phyloP scores from a whole-genome alignment of 1,140 invertebrate genomes.

The Triops cancriformis region DNA sequence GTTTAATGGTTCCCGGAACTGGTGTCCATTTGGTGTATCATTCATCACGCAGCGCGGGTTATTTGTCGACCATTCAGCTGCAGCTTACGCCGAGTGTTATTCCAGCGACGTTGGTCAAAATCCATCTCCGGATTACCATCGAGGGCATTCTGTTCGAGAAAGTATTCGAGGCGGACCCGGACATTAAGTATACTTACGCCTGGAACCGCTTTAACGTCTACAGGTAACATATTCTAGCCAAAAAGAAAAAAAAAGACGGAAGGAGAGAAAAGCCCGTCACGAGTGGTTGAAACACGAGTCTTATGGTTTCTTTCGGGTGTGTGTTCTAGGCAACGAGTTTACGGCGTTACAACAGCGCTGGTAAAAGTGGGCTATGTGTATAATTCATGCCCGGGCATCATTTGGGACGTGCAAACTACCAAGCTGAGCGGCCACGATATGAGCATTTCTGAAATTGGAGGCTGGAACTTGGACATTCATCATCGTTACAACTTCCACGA shows the following conservation, averaged over 20 bases:
- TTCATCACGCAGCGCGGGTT: slow-evolving; percentile 81
- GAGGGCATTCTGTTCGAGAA: slow-evolving; percentile 85
- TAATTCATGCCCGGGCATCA: slow-evolving; percentile 60
- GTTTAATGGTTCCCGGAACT: slow-evolving; percentile 82
- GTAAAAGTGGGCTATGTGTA: slow-evolving; percentile 89
- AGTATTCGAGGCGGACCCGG: slow-evolving; percentile 89
- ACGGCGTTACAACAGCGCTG: slow-evolving; percentile 75
- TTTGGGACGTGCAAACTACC: slow-evolving; percentile 90
- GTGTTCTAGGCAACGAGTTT: slow-evolving; percentile 45
- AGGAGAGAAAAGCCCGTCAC: slow-evolving; percentile 26
- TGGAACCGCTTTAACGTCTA: slow-evolving; percentile 97
- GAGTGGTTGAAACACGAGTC: background rate
- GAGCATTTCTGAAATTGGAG: slow-evolving; percentile 91
- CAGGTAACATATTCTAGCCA: slow-evolving; percentile 42
- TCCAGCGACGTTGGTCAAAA: slow-evolving; percentile 67
- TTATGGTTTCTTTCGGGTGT: background rate
- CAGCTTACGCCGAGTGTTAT: slow-evolving; percentile 81
- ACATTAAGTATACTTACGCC: slow-evolving; percentile 86
- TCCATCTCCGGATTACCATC: slow-evolving; percentile 79
- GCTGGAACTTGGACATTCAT: slow-evolving; percentile 95
- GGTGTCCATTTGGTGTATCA: slow-evolving; percentile 90
- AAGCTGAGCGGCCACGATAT: slow-evolving; percentile 94
- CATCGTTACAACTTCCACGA: slow-evolving; percentile 98
- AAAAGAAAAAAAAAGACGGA: background rate
- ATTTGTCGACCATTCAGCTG: slow-evolving; percentile 87